Conservation (phyloP, 1,140 invertebrate species). For the fruit fly (Drosophila melanogaster) region DNA sequence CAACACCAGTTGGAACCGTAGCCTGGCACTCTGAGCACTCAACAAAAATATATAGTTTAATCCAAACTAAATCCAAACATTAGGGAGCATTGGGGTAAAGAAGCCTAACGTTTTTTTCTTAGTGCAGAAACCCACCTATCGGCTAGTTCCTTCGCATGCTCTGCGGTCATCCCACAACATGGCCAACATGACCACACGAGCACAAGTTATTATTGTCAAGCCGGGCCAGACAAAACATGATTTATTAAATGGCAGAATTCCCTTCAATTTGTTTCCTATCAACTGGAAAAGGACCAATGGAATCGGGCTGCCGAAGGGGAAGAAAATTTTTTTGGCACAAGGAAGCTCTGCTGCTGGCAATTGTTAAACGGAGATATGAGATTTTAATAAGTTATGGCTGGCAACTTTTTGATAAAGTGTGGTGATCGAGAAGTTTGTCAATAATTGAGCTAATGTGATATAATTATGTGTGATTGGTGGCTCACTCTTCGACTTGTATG, state of each 20-base stretch:
- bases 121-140: constrained; percentile 58
- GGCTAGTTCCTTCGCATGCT: constrained; percentile 22
- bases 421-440: not conserved
- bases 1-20: constrained; percentile 48
- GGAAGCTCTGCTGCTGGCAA: constrained; percentile 34
- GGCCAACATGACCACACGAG: constrained; percentile 71
- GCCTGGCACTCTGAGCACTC: not conserved
- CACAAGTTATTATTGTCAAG: constrained; percentile 81
- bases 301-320: constrained; percentile 16
- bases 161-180: constrained; percentile 57
- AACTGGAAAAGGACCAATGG: constrained; percentile 78
- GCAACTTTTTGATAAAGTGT: constrained; percentile 46
- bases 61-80: no score
- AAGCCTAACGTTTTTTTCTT: not conserved
- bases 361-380: constrained; percentile 66
- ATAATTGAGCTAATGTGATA: constrained; percentile 27
- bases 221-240: constrained; percentile 80
- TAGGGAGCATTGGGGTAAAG: no score
- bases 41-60: not conserved
- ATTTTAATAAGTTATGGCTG: constrained; percentile 69
- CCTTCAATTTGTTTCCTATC: constrained; percentile 83
- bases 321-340: constrained; percentile 15
- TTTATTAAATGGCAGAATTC: constrained; percentile 82
- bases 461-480: constrained; percentile 6
- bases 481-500: not conserved